These are phyloP conservation scores for Pterostichus madidus DNA, from an alignment of 2,888 invertebrate species.

Conservation along the genomic window DNA sequence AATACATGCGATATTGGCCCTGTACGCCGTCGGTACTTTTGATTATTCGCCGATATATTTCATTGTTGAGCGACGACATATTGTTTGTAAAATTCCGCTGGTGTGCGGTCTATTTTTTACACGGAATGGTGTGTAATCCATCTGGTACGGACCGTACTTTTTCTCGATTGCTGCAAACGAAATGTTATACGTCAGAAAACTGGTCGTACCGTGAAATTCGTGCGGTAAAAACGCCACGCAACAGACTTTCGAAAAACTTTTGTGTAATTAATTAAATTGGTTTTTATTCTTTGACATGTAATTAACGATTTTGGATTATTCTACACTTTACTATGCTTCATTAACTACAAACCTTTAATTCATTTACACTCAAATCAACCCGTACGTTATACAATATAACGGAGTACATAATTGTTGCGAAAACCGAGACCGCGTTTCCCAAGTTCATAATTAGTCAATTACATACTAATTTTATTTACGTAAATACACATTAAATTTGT, in stretches of 20 bases:
- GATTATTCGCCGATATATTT: constrained; percentile 46
- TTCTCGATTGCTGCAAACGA: constrained; percentile 20
- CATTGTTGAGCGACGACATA: constrained; percentile 43
- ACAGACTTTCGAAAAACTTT: constrained; percentile 14
- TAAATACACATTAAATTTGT: too few species aligned
- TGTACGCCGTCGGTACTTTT: constrained; percentile 28
- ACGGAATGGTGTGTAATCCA: constrained; percentile 31
- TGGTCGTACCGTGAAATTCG: constrained; percentile 32
- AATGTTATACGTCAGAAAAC: constrained; percentile 34
- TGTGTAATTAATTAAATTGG: constrained; percentile 6
- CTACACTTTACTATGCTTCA: too few species aligned
- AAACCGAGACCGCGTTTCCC: too few species aligned
- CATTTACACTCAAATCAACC: too few species aligned
- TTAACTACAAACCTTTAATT: too few species aligned
- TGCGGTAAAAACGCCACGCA: constrained; percentile 8
- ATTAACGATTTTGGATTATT: constrained; percentile 4
- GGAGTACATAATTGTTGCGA: too few species aligned
- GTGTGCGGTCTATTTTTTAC: constrained; percentile 32
- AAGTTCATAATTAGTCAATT: too few species aligned
- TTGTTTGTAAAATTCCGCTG: constrained; percentile 52
- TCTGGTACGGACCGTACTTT: constrained; percentile 10
- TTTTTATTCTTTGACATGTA: constrained; percentile 18
- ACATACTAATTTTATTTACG: too few species aligned
- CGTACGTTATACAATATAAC: too few species aligned
- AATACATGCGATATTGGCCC: constrained; percentile 12